These are phyloP conservation scores for Ooceraea biroi DNA, from an alignment of 1,140 invertebrate species.

Conservation along the genomic window DNA sequence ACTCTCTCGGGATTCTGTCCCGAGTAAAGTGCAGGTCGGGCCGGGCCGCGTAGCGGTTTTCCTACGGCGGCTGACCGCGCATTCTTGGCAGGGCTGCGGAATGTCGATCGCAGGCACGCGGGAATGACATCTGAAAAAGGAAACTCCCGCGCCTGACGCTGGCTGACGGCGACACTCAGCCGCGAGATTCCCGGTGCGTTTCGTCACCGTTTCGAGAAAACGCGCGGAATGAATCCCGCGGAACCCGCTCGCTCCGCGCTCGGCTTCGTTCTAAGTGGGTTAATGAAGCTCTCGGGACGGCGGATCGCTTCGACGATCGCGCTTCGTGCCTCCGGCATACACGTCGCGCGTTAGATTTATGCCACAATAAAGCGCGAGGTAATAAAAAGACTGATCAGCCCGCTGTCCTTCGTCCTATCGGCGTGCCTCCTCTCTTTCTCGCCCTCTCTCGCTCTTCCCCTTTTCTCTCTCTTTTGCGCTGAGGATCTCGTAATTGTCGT, in stretches of 20 bases:
- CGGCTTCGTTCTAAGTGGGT: constrained; percentile 31
- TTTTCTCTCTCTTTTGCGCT: neutral
- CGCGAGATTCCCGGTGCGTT: constrained; percentile 57
- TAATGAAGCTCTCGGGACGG: constrained; percentile 53
- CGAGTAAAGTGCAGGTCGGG: constrained; percentile 4
- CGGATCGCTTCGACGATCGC: constrained; percentile 5
- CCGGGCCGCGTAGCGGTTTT: constrained; percentile 66
- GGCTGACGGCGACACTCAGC: constrained; percentile 6
- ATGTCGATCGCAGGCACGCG: constrained; percentile 68
- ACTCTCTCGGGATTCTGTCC: neutral
- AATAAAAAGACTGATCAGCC: constrained; percentile 27
- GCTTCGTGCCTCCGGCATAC: neutral
- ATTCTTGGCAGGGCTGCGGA: constrained; percentile 72
- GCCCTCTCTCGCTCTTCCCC: too few species aligned
- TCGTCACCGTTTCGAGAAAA: constrained; percentile 72
- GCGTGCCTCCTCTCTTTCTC: neutral
- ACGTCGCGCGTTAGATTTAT: constrained; percentile 27
- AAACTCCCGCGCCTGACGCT: constrained; percentile 54
- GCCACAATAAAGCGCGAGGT: constrained; percentile 32
- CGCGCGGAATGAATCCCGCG: constrained; percentile 28
- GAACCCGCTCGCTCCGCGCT: neutral
- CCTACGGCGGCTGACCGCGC: constrained; percentile 50
- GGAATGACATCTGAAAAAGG: constrained; percentile 65
- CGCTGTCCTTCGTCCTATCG: constrained; percentile 28
- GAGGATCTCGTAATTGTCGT: neutral